phyloP scores from a whole-genome alignment of 2,888 invertebrate genomes.

The Odontomyia ornata region DNA sequence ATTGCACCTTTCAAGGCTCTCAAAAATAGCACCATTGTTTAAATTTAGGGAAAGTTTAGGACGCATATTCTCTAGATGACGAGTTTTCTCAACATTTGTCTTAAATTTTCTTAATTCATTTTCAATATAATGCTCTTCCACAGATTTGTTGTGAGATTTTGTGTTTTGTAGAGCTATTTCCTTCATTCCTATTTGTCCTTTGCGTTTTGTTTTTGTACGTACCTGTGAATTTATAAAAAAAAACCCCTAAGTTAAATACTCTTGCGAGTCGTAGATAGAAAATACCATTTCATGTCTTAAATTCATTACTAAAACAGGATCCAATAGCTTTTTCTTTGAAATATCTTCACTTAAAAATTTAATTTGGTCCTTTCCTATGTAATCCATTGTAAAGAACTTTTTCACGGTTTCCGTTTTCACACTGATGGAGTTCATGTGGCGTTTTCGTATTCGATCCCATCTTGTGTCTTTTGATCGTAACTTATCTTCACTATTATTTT shows the following conservation, averaged over 20 bases:
- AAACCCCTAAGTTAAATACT: too few species aligned
- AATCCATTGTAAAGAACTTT: constrained; percentile 61
- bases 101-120: constrained; percentile 61
- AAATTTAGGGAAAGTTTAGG: constrained; percentile 50
- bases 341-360: constrained; percentile 57
- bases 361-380: constrained; percentile 57
- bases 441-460: constrained; percentile 64
- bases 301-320: constrained; percentile 63
- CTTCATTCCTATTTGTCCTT: constrained; percentile 52
- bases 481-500: constrained; percentile 34
- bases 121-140: constrained; percentile 61
- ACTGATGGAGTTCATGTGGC: constrained; percentile 54
- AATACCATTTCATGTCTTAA: constrained; percentile 61
- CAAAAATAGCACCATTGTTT: constrained; percentile 56
- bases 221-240: constrained; percentile 9
- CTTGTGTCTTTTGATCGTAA: constrained; percentile 58
- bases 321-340: constrained; percentile 51
- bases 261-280: too few species aligned
- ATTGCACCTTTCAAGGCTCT: constrained; percentile 57
- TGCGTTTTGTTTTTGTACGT: constrained; percentile 49
- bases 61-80: constrained; percentile 50
- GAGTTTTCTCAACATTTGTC: constrained; percentile 57
- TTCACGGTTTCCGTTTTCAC: constrained; percentile 59
- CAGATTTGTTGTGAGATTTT: constrained; percentile 59
- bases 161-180: constrained; percentile 54